Evolutionary conservation across 1,140 invertebrate species (phyloP).

Genomic region (Aphis gossypii): DNA sequence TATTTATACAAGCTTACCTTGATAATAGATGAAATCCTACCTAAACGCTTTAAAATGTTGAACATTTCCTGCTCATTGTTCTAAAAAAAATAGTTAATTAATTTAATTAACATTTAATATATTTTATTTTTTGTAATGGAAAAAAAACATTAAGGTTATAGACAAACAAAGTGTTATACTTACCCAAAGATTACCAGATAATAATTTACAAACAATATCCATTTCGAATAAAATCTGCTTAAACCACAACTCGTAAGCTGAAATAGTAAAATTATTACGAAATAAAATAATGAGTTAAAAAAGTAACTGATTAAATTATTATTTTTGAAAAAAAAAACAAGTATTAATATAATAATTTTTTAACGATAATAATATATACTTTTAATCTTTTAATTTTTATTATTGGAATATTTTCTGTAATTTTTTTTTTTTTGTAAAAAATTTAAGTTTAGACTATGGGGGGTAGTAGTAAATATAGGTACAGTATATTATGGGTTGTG

Average conservation of each 20-base stretch:
- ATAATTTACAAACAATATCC: conserved; percentile 87
- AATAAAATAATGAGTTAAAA: conserved; percentile 34
- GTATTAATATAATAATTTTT: not conserved
- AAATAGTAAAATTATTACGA: conserved; percentile 53
- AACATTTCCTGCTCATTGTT: conserved; percentile 73
- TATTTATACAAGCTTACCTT: conserved; percentile 74
- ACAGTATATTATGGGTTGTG: too few relatives aligned
- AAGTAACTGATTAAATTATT: not conserved
- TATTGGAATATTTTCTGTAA: not conserved
- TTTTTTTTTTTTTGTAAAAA: not conserved
- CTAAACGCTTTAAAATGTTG: conserved; percentile 89
- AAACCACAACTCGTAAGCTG: conserved; percentile 99
- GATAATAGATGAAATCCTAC: conserved; percentile 90
- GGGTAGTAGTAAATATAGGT: not conserved
- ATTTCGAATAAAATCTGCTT: conserved; percentile 98
- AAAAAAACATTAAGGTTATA: not conserved
- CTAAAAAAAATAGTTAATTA: conserved; percentile 27
- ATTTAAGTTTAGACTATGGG: not conserved
- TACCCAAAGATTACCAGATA: conserved; percentile 64
- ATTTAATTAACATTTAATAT: not conserved
- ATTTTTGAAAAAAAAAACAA: not conserved
- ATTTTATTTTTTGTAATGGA: not conserved
- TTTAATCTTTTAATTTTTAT: not conserved
- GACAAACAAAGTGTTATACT: not conserved
- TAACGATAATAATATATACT: too few relatives aligned